Percentiles rank a stretch among this genome's conserved stretches.
These are phyloP conservation scores for Azorinus chamasolen DNA, from an alignment of 2,888 invertebrate genomes.

Conservation along the genomic window DNA sequence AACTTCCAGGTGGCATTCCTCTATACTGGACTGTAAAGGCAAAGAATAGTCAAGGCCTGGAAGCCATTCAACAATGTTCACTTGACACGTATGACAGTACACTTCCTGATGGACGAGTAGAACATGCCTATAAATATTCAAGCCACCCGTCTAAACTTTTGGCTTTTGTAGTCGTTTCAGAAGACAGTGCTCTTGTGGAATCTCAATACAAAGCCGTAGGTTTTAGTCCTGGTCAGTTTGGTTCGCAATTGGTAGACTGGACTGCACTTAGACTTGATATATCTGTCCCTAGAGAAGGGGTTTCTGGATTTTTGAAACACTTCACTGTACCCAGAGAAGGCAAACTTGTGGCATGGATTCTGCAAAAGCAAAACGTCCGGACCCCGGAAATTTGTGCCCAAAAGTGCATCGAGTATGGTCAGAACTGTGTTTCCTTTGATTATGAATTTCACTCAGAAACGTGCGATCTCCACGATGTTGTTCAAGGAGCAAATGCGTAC, in stretches of 20 bases:
- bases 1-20: slow-evolving; percentile 69
- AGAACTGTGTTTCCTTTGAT: slow-evolving; percentile 73
- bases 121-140: slow-evolving; percentile 68
- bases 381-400: slow-evolving; percentile 63
- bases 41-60: slow-evolving; percentile 72
- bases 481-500: slow-evolving; percentile 68
- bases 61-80: slow-evolving; percentile 61
- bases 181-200: slow-evolving; percentile 70
- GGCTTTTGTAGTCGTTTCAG: slow-evolving; percentile 69
- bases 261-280: slow-evolving; percentile 45
- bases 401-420: slow-evolving; percentile 59
- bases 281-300: slow-evolving; percentile 39
- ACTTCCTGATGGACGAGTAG: slow-evolving; percentile 76
- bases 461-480: slow-evolving; percentile 70
- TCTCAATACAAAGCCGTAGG: slow-evolving; percentile 66
- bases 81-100: slow-evolving; percentile 76
- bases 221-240: slow-evolving; percentile 67
- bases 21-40: slow-evolving; percentile 76
- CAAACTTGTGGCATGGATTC: slow-evolving; percentile 59
- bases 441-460: slow-evolving; percentile 70
- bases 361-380: slow-evolving; percentile 43
- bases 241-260: slow-evolving; percentile 69
- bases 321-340: slow-evolving; percentile 68
- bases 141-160: slow-evolving; percentile 71
- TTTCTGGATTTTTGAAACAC: slow-evolving; percentile 41